phyloP scores from a whole-genome alignment of 2,888 invertebrate genomes.

The Eutolmus rufibarbis region DNA sequence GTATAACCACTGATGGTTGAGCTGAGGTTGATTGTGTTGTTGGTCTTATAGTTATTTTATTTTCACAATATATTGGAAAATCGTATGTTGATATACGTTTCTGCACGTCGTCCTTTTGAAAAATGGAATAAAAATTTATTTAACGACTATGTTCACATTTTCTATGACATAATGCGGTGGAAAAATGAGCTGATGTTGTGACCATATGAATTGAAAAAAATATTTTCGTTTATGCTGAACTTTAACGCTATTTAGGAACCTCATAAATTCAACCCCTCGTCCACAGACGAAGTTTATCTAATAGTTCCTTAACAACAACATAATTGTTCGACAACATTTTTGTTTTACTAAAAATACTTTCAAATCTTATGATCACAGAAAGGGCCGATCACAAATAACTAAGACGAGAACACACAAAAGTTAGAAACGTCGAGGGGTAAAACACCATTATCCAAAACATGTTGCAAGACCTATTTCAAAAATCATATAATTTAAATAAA shows the following conservation, averaged over 20 bases:
- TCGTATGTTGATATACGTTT: slow-evolving; percentile 50
- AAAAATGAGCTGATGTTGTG: background rate
- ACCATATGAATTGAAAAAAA: background rate
- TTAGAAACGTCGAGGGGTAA: slow-evolving; percentile 35
- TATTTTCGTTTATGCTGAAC: background rate
- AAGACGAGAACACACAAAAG: background rate
- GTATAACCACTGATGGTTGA: background rate
- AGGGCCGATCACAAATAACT: background rate
- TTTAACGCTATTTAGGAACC: too few species aligned
- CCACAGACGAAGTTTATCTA: too few species aligned
- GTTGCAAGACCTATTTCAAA: background rate
- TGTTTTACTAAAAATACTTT: background rate
- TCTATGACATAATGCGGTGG: background rate
- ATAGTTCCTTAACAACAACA: too few species aligned
- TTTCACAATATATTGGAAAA: slow-evolving; percentile 49
- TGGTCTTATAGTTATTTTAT: slow-evolving; percentile 44
- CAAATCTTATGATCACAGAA: background rate
- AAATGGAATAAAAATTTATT: slow-evolving; percentile 25
- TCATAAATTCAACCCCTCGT: too few species aligned
- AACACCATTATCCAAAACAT: slow-evolving; percentile 10
- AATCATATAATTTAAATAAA: background rate
- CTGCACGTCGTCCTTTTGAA: slow-evolving; percentile 43
- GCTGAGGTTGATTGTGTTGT: slow-evolving; percentile 13
- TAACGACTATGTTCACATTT: background rate
- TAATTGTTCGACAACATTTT: too few species aligned